Evolutionary conservation across 2,888 invertebrate species (phyloP).

Genomic region (Drosophila peninsularis): DNA sequence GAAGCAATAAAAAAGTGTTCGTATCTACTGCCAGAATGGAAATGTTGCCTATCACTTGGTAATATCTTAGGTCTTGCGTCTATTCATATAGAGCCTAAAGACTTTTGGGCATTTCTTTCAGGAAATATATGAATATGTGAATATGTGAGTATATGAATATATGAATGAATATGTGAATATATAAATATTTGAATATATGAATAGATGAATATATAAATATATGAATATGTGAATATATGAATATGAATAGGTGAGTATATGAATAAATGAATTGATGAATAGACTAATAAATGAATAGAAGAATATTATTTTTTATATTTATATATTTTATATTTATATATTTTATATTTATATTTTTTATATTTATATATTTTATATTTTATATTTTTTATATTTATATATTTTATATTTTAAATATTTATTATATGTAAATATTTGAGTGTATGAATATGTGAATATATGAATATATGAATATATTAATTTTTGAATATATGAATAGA

Average conservation of each 20-base stretch:
- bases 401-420: no score
- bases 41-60: no score
- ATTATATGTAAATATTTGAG: background rate
- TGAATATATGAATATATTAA: conserved; percentile 1
- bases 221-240: background rate
- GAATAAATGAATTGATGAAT: background rate
- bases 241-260: background rate
- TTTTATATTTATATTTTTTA: no score
- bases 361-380: no score
- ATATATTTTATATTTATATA: no score
- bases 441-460: background rate
- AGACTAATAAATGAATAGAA: background rate
- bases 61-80: no score
- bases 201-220: background rate
- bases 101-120: no score
- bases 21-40: no score
- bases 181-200: background rate
- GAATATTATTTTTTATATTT: background rate
- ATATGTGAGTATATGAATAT: background rate
- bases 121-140: background rate
- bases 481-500: background rate
- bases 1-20: no score
- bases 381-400: background rate
- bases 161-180: background rate
- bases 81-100: no score